Evolutionary conservation across 2,797 vertebrate species (phyloP).

Genomic region (Diceros bicornis): DNA sequence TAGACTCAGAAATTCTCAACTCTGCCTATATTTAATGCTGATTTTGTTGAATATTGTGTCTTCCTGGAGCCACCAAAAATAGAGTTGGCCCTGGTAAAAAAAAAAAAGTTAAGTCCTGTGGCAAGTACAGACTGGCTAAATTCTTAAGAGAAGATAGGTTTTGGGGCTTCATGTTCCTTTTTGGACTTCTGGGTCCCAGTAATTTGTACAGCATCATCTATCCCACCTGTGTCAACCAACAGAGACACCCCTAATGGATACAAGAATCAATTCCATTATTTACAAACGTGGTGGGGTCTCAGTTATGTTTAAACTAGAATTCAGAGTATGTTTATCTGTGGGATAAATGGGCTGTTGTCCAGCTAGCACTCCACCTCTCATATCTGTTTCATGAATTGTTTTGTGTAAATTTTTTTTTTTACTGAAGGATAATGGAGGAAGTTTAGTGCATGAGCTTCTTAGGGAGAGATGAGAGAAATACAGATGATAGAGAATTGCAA

Average conservation of each 20-base stretch:
- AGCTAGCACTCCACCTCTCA: not conserved
- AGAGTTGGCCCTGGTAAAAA: not conserved
- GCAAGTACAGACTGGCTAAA: not conserved
- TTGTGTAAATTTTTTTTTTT: not conserved
- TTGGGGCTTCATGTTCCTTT: not conserved
- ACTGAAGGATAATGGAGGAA: not conserved
- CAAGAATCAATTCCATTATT: not conserved
- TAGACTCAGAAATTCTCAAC: not conserved
- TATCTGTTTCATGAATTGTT: not conserved
- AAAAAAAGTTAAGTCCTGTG: not conserved
- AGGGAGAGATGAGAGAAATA: not conserved
- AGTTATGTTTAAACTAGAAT: not conserved
- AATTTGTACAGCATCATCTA: not conserved
- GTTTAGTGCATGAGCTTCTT: not conserved
- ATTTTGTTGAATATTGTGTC: not conserved
- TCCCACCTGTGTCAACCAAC: not conserved
- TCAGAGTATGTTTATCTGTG: not conserved
- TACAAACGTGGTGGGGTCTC: not conserved
- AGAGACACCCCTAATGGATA: not conserved
- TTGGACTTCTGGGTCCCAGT: not conserved
- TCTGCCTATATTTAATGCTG: not conserved
- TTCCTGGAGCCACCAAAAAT: not conserved
- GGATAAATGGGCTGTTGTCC: not conserved
- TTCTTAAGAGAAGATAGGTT: not conserved
- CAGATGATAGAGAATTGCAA: not conserved